Conservation (phyloP, 2,888 invertebrate genomes). For the Sinelater perroti region DNA sequence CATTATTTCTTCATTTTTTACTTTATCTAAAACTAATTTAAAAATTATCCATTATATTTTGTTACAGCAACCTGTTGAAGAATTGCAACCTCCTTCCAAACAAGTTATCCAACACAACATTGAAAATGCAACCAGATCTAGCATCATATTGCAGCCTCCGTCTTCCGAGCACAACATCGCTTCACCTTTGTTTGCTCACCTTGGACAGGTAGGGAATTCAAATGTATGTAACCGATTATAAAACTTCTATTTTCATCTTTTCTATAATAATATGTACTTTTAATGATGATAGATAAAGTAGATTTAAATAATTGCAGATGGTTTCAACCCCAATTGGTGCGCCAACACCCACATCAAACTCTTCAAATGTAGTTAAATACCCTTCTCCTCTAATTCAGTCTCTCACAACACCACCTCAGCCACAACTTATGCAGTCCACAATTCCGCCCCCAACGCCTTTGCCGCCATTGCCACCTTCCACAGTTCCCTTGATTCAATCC, state of each 20-base stretch:
- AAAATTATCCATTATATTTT: background rate
- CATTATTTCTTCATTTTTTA: background rate
- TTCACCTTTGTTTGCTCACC: slow-evolving; percentile 62
- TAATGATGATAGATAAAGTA: background rate
- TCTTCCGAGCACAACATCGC: slow-evolving; percentile 54
- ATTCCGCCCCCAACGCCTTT: slow-evolving; percentile 54
- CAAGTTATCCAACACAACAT: slow-evolving; percentile 53
- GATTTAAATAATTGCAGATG: slow-evolving; percentile 62
- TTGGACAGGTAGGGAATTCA: slow-evolving; percentile 60
- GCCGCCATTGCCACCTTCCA: slow-evolving; percentile 41
- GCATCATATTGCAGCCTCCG: slow-evolving; percentile 67
- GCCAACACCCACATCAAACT: slow-evolving; percentile 41
- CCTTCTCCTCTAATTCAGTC: slow-evolving; percentile 45
- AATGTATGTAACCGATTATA: too few relatives aligned
- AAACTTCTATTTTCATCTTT: too few relatives aligned
- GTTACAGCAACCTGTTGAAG: slow-evolving; percentile 52
- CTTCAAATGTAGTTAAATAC: slow-evolving; percentile 15
- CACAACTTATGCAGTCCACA: slow-evolving; percentile 49
- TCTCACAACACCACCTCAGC: slow-evolving; percentile 58
- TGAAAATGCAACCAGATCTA: slow-evolving; percentile 59
- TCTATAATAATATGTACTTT: background rate
- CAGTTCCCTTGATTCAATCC: slow-evolving; percentile 30
- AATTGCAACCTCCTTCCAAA: slow-evolving; percentile 45
- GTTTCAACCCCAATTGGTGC: slow-evolving; percentile 71
- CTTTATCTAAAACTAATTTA: background rate